Evolutionary conservation across 2,113 vertebrate species (phyloP).

Genomic region (Synchiropus splendidus): DNA sequence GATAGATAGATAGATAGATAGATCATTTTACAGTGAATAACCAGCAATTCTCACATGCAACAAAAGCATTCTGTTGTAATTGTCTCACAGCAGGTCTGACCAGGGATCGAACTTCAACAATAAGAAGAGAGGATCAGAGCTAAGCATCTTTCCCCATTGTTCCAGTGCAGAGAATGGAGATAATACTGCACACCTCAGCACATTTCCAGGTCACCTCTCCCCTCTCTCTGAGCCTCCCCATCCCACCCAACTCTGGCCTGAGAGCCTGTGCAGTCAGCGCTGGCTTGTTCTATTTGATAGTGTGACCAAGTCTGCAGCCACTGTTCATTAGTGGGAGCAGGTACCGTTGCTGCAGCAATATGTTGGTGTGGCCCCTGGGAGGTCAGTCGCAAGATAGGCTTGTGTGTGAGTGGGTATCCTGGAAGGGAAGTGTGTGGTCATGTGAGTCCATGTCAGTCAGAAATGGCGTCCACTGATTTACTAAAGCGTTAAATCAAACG

Average conservation of each 20-base stretch:
- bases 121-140: slow-evolving; percentile 6
- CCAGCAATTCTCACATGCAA: too few species aligned
- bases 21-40: too few species aligned
- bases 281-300: slow-evolving; percentile 34
- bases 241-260: background rate
- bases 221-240: background rate
- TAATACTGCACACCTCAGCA: slow-evolving; percentile 55
- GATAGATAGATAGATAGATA: too few species aligned
- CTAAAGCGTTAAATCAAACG: too few species aligned
- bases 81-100: slow-evolving; percentile 8
- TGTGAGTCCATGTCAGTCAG: slow-evolving; percentile 3
- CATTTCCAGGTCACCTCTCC: slow-evolving; percentile 11
- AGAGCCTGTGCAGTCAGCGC: background rate
- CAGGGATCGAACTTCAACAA: slow-evolving; percentile 1
- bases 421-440: background rate
- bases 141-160: slow-evolving; percentile 18
- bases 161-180: slow-evolving; percentile 29
- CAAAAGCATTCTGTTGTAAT: too few species aligned
- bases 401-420: slow-evolving; percentile 9
- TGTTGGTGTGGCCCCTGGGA: slow-evolving; percentile 52
- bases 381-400: slow-evolving; percentile 37
- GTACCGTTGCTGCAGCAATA: slow-evolving; percentile 61
- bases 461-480: too few species aligned
- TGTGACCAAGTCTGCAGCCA: slow-evolving; percentile 57
- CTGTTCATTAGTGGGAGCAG: slow-evolving; percentile 60